These are phyloP conservation scores for Scomber japonicus DNA, from an alignment of 2,113 vertebrate genomes.

Conservation along the genomic window DNA sequence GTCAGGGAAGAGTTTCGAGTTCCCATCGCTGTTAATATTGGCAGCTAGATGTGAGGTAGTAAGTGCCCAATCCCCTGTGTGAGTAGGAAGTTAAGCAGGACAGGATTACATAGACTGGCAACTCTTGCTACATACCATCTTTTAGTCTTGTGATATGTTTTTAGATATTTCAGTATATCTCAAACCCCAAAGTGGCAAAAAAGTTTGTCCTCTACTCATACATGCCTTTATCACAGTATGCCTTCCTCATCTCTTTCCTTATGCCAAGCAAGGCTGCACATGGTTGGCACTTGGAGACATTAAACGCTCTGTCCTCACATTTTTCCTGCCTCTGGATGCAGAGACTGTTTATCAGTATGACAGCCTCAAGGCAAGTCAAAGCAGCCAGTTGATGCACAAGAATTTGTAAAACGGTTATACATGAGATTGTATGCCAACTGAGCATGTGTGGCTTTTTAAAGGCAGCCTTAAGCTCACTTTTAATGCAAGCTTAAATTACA, in stretches of 20 bases:
- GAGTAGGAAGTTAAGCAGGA: not conserved
- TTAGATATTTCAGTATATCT: not conserved
- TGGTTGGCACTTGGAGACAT: slow-evolving; percentile 39
- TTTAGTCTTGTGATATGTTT: not conserved
- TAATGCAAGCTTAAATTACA: slow-evolving; percentile 36
- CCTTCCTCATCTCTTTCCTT: not conserved
- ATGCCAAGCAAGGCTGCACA: slow-evolving; percentile 42
- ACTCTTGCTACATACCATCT: not conserved
- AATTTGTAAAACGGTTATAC: slow-evolving; percentile 4
- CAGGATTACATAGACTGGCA: not conserved
- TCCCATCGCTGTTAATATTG: not conserved
- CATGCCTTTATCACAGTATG: not conserved
- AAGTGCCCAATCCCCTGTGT: not conserved
- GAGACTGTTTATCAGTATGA: slow-evolving; percentile 22
- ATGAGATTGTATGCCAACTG: slow-evolving; percentile 14
- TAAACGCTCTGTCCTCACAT: slow-evolving; percentile 2
- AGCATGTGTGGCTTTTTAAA: slow-evolving; percentile 55
- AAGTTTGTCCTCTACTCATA: slow-evolving; percentile 17
- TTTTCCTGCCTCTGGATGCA: slow-evolving; percentile 14
- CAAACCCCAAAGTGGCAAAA: slow-evolving; percentile 1
- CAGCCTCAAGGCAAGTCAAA: slow-evolving; percentile 26
- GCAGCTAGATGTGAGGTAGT: not conserved
- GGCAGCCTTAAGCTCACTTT: slow-evolving; percentile 28
- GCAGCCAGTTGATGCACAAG: not conserved
- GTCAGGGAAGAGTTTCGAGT: not conserved